Evolutionary conservation across 2,888 invertebrate species (phyloP), one percentile per base, ranked within the genome.

Genomic region (Limulus polyphemus): DNA sequence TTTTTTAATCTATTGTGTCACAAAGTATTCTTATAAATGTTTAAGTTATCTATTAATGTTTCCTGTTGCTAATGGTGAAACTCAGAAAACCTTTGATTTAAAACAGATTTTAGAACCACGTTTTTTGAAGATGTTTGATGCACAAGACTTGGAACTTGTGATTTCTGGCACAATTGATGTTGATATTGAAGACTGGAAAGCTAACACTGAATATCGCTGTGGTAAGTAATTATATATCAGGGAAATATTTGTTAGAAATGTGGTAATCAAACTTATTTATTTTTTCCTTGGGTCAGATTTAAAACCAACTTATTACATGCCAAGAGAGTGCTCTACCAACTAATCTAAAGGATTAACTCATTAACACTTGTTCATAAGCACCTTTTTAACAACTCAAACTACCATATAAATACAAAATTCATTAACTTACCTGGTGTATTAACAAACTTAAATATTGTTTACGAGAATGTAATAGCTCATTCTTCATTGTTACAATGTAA

Each of bases 81-180:
- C 7, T 32, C 7, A 32, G 32, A 32, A 32, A 5, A 32, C 32
- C 32, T 32, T 32, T 32, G 0, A 5, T 32, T 32, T 32, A 32
- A 32, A 32, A 32, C 60, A 79, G 77, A 93, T 95, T 64, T 89
- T 97, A 13, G 95, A 95, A 78, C 87, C 91, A 0, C 83, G 94
- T 49, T 80, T 94, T 63, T 90, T 97, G 60, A 87, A 87, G 0
- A 89, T 92, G n/a, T 95, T 98, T 77, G 94, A 95, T 79, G 93
- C 95, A 0, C 83, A 93, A 14, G 95, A 98, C 77, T 78, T 98
- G 72, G 95, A 97, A 78, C 79, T 95, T 71, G 95, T 97, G 60
- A 92, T 98, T 64, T 94, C 95, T 12, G 97, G 97, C 56, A 95
- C 94, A 0, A 91, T 94, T 2, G 97, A 97, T 78, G 93, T 98